Evolutionary conservation across 2,888 invertebrate genomes (phyloP).

Genomic region (Drosophila mercatorum): DNA sequence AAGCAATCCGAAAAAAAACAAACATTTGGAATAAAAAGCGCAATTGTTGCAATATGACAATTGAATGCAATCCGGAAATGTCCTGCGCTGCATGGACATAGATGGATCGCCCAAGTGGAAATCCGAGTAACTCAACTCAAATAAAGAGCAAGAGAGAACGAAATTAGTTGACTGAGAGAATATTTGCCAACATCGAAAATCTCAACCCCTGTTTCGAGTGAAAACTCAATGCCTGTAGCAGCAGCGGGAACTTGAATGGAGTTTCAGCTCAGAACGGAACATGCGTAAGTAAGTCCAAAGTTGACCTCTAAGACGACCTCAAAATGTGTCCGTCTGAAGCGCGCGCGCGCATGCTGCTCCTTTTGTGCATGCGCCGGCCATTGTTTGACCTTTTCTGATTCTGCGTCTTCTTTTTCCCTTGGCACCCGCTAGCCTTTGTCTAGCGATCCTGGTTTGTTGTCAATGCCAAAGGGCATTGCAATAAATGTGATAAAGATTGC

Average conservation of each 20-base stretch:
- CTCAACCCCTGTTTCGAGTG: slow-evolving; percentile 36
- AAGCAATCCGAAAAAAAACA: slow-evolving; percentile 58
- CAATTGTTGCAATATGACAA: slow-evolving; percentile 73
- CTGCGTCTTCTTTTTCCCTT: slow-evolving; percentile 25
- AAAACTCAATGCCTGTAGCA: slow-evolving; percentile 6
- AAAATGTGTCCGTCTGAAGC: slow-evolving; percentile 90
- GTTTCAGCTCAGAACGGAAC: slow-evolving; percentile 22
- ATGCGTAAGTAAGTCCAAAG: slow-evolving; percentile 51
- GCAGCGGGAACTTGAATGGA: slow-evolving; percentile 8
- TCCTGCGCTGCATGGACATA: slow-evolving; percentile 70
- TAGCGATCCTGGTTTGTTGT: slow-evolving; percentile 57
- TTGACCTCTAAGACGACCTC: slow-evolving; percentile 81
- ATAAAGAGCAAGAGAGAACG: not conserved
- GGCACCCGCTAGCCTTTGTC: slow-evolving; percentile 64
- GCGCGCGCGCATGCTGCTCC: slow-evolving; percentile 85
- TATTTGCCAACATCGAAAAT: slow-evolving; percentile 2
- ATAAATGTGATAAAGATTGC: slow-evolving; percentile 76
- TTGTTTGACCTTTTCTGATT: slow-evolving; percentile 72
- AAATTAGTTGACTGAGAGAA: not conserved
- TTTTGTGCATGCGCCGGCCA: slow-evolving; percentile 52
- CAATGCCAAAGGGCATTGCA: slow-evolving; percentile 67
- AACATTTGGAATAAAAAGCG: slow-evolving; percentile 54
- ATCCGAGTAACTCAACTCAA: slow-evolving; percentile 25
- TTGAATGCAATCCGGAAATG: slow-evolving; percentile 81
- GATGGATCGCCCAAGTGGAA: slow-evolving; percentile 66